A percentile compares a stretch with the other conserved stretches of the same genome.
These are phyloP conservation scores for Phylloscopus collybita DNA, from an alignment of 2,797 vertebrate genomes.

Conservation along the genomic window DNA sequence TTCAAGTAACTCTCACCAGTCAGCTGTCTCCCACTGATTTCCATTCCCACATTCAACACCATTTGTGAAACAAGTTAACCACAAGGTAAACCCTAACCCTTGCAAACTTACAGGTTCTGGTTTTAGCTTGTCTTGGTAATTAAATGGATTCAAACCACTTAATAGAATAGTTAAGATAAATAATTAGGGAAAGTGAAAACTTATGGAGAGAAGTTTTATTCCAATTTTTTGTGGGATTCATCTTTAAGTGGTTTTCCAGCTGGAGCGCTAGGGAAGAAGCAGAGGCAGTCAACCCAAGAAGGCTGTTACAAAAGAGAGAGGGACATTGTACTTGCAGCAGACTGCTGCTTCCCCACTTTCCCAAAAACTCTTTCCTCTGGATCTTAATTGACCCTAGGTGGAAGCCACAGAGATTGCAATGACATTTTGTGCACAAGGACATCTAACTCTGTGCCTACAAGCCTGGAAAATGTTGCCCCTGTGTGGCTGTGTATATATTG, in stretches of 20 bases:
- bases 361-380: neutral
- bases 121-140: neutral
- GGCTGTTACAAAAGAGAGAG: neutral
- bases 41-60: neutral
- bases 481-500: neutral
- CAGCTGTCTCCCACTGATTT: neutral
- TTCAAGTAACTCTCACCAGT: neutral
- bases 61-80: neutral
- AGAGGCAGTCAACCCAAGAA: neutral
- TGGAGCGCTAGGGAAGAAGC: neutral
- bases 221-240: neutral
- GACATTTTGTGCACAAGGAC: neutral
- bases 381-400: neutral
- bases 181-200: neutral
- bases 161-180: neutral
- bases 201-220: neutral
- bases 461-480: neutral
- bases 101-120: neutral
- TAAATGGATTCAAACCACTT: neutral
- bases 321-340: accelerated
- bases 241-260: neutral
- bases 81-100: neutral
- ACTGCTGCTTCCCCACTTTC: neutral
- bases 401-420: neutral
- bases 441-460: neutral